Evolutionary conservation across 2,797 vertebrate species (phyloP).

Genomic region (Rhabdophis nuchalis): DNA sequence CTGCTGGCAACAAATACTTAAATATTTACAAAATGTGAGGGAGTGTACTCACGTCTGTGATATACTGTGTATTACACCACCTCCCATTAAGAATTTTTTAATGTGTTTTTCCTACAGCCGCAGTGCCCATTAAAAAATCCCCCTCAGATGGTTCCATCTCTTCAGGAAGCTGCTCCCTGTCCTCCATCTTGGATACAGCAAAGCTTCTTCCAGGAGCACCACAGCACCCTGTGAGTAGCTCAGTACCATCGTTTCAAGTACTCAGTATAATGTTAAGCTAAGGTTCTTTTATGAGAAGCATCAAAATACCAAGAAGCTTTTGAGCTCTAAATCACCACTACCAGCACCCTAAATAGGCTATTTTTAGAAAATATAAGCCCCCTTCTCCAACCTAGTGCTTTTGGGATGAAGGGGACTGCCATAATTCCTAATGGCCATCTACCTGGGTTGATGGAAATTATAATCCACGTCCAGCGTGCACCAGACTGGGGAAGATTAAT

Average conservation of each 20-base stretch:
- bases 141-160: conserved; percentile 61
- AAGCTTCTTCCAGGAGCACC: conserved; percentile 70
- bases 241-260: background rate
- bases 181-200: conserved; percentile 66
- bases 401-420: background rate
- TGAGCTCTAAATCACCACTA: background rate
- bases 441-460: background rate
- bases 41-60: too few species aligned
- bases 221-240: conserved; percentile 70
- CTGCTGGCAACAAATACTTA: too few species aligned
- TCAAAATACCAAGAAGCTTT: background rate
- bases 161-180: conserved; percentile 58
- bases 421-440: background rate
- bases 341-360: background rate
- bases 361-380: background rate
- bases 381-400: background rate
- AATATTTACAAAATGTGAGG: too few species aligned
- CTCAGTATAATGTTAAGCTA: background rate
- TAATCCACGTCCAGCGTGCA: background rate
- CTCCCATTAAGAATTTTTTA: background rate
- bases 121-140: conserved; percentile 69
- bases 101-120: conserved; percentile 54
- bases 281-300: background rate
- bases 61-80: background rate
- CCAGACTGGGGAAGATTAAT: background rate